Evolutionary conservation across 2,113 vertebrate genomes (phyloP).

Genomic region (Gnathonemus echidnorhynchus): DNA sequence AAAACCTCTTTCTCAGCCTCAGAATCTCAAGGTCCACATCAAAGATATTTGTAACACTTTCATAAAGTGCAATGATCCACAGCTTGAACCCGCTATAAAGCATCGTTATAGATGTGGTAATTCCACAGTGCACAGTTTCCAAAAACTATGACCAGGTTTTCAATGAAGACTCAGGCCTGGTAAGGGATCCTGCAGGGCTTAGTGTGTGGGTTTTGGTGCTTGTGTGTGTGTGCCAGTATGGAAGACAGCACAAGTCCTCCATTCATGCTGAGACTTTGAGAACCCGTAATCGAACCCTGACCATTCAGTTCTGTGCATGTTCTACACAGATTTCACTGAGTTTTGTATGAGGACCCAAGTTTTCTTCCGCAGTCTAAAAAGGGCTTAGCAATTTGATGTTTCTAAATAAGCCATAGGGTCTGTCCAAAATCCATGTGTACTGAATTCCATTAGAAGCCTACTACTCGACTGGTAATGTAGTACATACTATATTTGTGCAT

Average conservation of each 20-base stretch:
- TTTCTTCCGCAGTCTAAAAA: background rate
- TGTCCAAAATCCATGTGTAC: background rate
- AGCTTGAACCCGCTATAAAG: background rate
- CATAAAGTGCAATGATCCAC: background rate
- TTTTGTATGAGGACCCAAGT: background rate
- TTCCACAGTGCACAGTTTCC: background rate
- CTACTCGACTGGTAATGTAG: background rate
- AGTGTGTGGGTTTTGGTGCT: background rate
- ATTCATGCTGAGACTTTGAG: background rate
- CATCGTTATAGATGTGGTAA: background rate
- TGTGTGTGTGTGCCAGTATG: background rate
- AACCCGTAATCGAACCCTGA: background rate
- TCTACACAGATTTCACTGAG: background rate
- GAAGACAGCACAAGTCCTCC: background rate
- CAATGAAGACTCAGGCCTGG: background rate
- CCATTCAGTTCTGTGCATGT: background rate
- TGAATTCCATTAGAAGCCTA: background rate
- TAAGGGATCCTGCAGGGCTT: background rate
- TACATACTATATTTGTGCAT: background rate
- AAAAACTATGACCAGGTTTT: background rate
- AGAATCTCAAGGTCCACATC: background rate
- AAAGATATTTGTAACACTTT: background rate
- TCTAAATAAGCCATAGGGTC: background rate
- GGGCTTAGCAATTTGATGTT: background rate
- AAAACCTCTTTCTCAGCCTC: background rate